Evolutionary conservation across 2,797 vertebrate species (phyloP), one percentile per base, ranked within the genome.

Genomic region (Jordanella pulchra): DNA sequence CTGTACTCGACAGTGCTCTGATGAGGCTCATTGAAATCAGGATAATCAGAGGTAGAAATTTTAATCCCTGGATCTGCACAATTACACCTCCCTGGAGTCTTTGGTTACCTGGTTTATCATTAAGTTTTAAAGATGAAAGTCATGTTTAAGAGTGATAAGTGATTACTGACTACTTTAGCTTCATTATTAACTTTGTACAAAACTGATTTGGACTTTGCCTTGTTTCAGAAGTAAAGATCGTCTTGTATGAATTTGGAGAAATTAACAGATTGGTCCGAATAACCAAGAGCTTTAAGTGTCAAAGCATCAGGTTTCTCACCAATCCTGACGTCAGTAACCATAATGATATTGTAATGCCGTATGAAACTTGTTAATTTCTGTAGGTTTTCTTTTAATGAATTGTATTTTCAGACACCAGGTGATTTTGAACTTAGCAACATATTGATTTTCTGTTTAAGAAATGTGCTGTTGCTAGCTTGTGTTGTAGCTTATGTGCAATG

Each of bases 1-100:
- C 65, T 55, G 65, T 69, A 61, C 28, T 4, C 1, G 72, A 75
- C 84, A 77, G 28, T 72, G 72, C 83, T 82, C 77, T 28, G 79
- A 79, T 0, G 71, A 47, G 79, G 73, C 71, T 82, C 74, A 76
- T 67, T 54, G 12, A 30, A 82, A 87, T 84, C 6, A 5, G 50
- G 44, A 30, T 84, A 77, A 86, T 79, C 64, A 75, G 71, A 39
- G 50, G 12, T 32, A 18, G 14, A 39, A 61, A 74, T 75, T 76
- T 73, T 65, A 50, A 44, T 58, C 44, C 44, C 47, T 70, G 3
- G 48, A 71, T 64, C 15, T 64, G 60, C 21, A n/a, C 21, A 63
- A 39, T 3, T 23, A 42, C 21, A n/a, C 58, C 32, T 61, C 4
- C n/a, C 32, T 61, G 21, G 18, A 35, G 58, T 11, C n/a, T 21